These are phyloP conservation scores for Azorinus chamasolen DNA, from an alignment of 2,888 invertebrate genomes.

Conservation along the genomic window DNA sequence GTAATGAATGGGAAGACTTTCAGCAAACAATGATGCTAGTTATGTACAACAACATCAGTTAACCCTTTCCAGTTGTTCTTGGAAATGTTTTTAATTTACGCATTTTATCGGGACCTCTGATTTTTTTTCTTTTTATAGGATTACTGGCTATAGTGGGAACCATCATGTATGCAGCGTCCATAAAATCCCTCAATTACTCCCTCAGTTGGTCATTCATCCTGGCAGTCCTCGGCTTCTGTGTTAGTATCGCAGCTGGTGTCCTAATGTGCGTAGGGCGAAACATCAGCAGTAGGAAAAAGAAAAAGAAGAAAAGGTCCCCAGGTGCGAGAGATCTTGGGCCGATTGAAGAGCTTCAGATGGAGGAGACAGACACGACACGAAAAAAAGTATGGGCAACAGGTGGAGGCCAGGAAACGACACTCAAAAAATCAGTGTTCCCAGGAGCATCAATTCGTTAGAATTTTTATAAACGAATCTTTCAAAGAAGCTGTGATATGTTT, in stretches of 20 bases:
- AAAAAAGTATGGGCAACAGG: constrained; percentile 23
- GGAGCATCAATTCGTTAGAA: too few species aligned
- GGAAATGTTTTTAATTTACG: too few species aligned
- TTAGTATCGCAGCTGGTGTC: constrained; percentile 58
- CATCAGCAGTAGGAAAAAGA: constrained; percentile 39
- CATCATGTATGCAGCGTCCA: constrained; percentile 37
- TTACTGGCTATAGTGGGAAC: constrained; percentile 42
- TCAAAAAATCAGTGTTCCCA: too few species aligned
- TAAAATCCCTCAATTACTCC: constrained; percentile 42
- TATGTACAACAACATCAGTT: too few species aligned
- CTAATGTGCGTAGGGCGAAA: constrained; percentile 65
- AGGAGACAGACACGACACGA: constrained; percentile 32
- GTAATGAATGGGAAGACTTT: too few species aligned
- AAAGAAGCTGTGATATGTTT: too few species aligned
- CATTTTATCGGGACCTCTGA: too few species aligned
- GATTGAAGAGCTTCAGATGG: constrained; percentile 44
- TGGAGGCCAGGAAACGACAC: too few species aligned
- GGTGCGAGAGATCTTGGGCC: background rate
- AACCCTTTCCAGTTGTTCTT: too few species aligned
- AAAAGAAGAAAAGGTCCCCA: constrained; percentile 12
- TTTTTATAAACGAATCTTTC: too few species aligned
- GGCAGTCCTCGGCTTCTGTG: constrained; percentile 48
- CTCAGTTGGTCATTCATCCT: constrained; percentile 61
- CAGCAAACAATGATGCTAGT: too few species aligned
- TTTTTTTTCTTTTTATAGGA: constrained; percentile 31